A percentile compares a stretch with the other conserved stretches of the same genome.
Conservation (phyloP, 2,888 invertebrate species). For the Drosophila longiperda region DNA sequence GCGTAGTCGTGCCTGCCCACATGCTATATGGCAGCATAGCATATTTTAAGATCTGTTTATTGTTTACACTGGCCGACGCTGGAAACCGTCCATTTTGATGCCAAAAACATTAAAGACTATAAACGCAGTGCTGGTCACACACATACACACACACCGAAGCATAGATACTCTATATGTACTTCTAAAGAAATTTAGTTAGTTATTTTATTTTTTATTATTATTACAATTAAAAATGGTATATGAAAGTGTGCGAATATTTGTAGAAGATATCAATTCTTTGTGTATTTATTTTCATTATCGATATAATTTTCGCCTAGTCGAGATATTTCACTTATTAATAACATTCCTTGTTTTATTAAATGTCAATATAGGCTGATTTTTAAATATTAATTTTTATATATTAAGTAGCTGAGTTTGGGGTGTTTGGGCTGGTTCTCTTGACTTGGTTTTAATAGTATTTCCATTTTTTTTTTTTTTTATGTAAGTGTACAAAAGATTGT, state of each 20-base stretch:
- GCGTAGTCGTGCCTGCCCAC: slow-evolving; percentile 13
- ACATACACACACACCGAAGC: neutral
- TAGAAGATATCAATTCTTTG: neutral
- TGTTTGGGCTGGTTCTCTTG: neutral
- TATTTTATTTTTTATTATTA: neutral
- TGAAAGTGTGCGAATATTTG: neutral
- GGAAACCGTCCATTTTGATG: slow-evolving; percentile 25
- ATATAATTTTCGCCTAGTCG: neutral
- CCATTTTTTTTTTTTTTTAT: too few species aligned
- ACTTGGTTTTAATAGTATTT: neutral
- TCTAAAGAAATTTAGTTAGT: neutral
- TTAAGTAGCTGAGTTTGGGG: neutral
- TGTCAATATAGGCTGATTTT: neutral
- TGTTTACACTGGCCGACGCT: slow-evolving; percentile 62
- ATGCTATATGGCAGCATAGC: slow-evolving; percentile 19
- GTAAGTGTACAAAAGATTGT: slow-evolving; percentile 19
- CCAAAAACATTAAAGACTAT: slow-evolving; percentile 33
- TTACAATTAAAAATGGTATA: neutral
- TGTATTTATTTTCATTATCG: neutral
- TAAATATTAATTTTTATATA: neutral
- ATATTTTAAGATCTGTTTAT: slow-evolving; percentile 68
- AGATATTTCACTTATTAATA: neutral
- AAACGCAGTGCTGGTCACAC: neutral
- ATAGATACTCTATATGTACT: slow-evolving; percentile 4
- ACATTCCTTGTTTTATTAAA: neutral